phyloP scores from a whole-genome alignment of 2,113 vertebrate species.

The Hassar affinis region DNA sequence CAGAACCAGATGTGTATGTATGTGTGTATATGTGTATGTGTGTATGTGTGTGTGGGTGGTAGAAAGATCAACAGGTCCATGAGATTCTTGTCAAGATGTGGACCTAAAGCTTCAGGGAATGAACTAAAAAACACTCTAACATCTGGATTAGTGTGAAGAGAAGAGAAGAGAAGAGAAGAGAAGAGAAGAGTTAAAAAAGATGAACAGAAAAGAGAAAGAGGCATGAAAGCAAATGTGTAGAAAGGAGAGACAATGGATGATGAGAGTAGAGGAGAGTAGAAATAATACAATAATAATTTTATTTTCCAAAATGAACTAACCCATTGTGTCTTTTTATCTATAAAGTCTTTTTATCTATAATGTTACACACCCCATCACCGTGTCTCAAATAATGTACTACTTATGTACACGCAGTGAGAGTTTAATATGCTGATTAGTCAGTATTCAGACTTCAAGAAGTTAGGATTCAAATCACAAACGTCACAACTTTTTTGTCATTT shows the following conservation, averaged over 20 bases:
- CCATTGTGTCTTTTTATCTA: too few relatives aligned
- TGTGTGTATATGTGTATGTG: conserved; percentile 25
- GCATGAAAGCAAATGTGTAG: not conserved
- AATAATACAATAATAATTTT: not conserved
- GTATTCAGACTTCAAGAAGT: not conserved
- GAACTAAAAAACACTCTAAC: conserved; percentile 43
- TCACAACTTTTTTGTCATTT: too few relatives aligned
- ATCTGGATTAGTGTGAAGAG: conserved; percentile 39
- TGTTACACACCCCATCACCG: not conserved
- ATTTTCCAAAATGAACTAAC: not conserved
- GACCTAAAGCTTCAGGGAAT: conserved; percentile 35
- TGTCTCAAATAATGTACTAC: not conserved
- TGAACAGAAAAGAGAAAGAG: not conserved
- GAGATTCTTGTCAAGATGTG: conserved; percentile 43
- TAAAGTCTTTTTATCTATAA: not conserved
- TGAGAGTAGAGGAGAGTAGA: not conserved
- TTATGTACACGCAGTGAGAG: not conserved
- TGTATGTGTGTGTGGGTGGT: conserved; percentile 23
- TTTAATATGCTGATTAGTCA: not conserved
- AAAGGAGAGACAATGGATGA: not conserved
- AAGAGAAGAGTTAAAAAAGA: not conserved
- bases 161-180: not conserved
- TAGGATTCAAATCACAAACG: too few relatives aligned
- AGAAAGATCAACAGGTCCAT: conserved; percentile 50
- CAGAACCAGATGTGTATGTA: conserved; percentile 51